phyloP scores from a whole-genome alignment of 2,888 invertebrate species.

The Rutpela maculata region DNA sequence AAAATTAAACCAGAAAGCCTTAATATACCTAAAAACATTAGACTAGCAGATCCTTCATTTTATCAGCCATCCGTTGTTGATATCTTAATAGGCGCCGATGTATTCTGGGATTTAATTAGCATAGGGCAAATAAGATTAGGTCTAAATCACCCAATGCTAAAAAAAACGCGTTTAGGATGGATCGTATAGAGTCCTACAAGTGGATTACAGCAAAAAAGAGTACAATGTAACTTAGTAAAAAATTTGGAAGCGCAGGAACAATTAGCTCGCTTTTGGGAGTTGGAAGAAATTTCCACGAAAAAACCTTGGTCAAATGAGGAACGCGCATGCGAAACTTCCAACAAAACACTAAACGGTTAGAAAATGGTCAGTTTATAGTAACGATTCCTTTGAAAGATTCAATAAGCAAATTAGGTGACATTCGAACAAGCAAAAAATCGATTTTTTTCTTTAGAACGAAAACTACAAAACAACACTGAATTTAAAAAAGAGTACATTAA shows the following conservation, averaged over 20 bases:
- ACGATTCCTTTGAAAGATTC: constrained; percentile 22
- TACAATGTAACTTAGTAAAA: neutral
- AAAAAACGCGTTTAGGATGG: constrained; percentile 19
- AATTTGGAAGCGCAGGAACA: neutral
- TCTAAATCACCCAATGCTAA: neutral
- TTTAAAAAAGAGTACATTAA: no score
- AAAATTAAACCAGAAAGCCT: neutral
- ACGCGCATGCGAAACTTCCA: constrained; percentile 13
- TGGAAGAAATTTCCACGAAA: neutral
- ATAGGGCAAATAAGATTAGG: constrained; percentile 14
- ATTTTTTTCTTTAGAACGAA: no score
- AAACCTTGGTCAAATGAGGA: constrained; percentile 22
- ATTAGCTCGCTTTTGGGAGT: neutral
- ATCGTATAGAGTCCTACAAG: neutral
- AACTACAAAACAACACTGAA: no score
- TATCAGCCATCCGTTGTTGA: constrained; percentile 17
- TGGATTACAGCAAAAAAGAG: no score
- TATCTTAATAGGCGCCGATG: constrained; percentile 32
- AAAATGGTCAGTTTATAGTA: constrained; percentile 23
- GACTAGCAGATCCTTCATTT: constrained; percentile 37
- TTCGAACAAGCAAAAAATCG: no score
- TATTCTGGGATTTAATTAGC: constrained; percentile 23
- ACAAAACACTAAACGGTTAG: constrained; percentile 9
- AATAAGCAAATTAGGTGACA: constrained; percentile 4
- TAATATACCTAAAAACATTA: neutral